Evolutionary conservation across 2,888 invertebrate genomes (phyloP), one percentile per base, ranked within the genome.

Genomic region (Steinernema hermaphroditum): DNA sequence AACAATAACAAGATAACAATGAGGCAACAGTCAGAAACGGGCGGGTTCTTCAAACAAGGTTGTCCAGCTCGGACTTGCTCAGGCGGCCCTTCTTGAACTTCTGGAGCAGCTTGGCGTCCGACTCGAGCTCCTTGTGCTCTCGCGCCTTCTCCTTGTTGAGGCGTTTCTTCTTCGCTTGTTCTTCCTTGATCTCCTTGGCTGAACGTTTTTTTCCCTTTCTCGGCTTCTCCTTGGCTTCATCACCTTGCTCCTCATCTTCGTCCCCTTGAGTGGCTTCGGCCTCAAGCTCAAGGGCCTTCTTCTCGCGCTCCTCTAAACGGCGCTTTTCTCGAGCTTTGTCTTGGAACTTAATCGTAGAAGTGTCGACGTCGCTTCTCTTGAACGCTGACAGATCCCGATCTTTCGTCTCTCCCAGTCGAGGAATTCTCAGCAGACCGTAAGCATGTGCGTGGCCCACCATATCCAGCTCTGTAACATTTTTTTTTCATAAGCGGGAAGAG

Each of bases 381-480:
- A 86, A 85, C 16, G 46, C 68, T n/a, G 50, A 46, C 32, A 77
- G 50, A 68, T 82, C 77, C 29, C 46, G 69, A 24, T 77, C 76
- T 0, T 75, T 50, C 1, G 95, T 88, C 88, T 99, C 98, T 0
- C 96, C 95, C 95, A 98, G 97, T 85, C 92, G 91, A 0, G 97
- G 98, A 83, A 97, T 89, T 83, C 92, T 92, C 0, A 98, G 87
- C 0, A 98, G 90, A 0, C 95, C 96, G 87, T 94, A 98, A 6
- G 79, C 92, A 72, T 91, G 92, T 0, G 94, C 97, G 79, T 96
- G 88, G 79, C 91, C 90, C 4, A 92, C 92, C 77, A 96, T 89
- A 80, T 95, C 92, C 27, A 97, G 88, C 86, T 96, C 94, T 91
- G 81, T 16, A 80, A 62, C 43, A 22, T 1, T 29, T 22, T 14